Evolutionary conservation across 2,888 invertebrate species (phyloP), one percentile per base, ranked within the genome.

Genomic region (Blastobasis lacticolella): DNA sequence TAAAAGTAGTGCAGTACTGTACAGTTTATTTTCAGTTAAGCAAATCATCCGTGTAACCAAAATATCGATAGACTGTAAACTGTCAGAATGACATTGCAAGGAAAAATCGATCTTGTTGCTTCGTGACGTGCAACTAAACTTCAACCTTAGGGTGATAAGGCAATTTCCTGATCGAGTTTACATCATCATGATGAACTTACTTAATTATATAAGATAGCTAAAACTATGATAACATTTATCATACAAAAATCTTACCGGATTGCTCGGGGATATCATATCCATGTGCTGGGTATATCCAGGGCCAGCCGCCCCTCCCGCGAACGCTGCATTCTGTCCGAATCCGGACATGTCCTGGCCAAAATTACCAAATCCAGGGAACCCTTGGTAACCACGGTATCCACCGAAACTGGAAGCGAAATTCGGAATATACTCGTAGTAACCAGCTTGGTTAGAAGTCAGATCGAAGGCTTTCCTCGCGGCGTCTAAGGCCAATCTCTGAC

Each of bases 211-310:
- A 23, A 23, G 1, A 23, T 23, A 23, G 23, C 23, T 23, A 23
- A 23, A 23, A 23, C 23, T 23, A 3, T 23, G 1, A 23, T 23
- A n/a, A n/a, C n/a, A n/a, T n/a, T n/a, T n/a, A 23, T 23, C 23
- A 23, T 23, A 23, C 3, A 2, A 23, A 23, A 23, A 40, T 64
- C 84, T 84, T 81, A 93, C 93, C 48, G 90, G 88, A 75, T 92
- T 92, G 57, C 78, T 75, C 1, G 93, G 93, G 60, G 71, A 90
- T 38, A 93, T 89, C 6, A 75, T 75, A 37, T 92, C 92, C 1
- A 89, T 75, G 63, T 93, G 93, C 49, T 88, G 88, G 10, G 76
- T 73, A 54, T 81, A 91, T 23, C 78, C 85, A 0, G 91, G 90
- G 37, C 90, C 90, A 47, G 89, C 75, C 1, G 84, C 78, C 0